These are phyloP conservation scores for Eurytoma californica DNA, from an alignment of 2,888 invertebrate species.

Conservation along the genomic window DNA sequence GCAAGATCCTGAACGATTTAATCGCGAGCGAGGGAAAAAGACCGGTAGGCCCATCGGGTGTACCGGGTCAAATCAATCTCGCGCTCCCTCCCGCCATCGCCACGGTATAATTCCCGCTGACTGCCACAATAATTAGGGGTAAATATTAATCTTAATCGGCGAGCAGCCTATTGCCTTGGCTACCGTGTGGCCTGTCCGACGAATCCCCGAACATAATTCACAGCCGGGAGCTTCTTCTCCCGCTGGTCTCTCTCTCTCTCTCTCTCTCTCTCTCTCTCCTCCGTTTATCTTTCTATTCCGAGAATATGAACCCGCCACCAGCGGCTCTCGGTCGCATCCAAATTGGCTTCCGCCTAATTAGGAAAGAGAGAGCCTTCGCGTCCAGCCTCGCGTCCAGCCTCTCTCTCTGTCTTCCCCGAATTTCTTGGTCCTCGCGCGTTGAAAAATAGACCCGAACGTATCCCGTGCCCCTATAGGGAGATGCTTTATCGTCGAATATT, in stretches of 20 bases:
- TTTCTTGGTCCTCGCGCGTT: constrained; percentile 18
- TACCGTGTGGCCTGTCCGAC: constrained; percentile 43
- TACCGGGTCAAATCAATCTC: constrained; percentile 46
- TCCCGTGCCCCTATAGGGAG: neutral
- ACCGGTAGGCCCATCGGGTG: constrained; percentile 37
- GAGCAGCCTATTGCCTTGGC: constrained; percentile 44
- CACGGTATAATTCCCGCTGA: constrained; percentile 28
- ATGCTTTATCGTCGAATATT: constrained; percentile 29
- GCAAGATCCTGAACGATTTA: too few species aligned
- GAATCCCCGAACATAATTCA: constrained; percentile 24
- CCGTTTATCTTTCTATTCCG: constrained; percentile 58
- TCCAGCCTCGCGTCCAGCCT: neutral
- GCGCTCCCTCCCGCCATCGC: neutral
- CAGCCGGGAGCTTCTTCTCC: constrained; percentile 49
- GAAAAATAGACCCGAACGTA: constrained; percentile 19
- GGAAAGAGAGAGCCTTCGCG: constrained; percentile 19
- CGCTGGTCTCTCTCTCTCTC: constrained; percentile 57
- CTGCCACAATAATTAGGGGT: constrained; percentile 62
- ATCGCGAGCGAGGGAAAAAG: too few species aligned
- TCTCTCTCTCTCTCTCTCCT: too few species aligned
- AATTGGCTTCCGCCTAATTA: constrained; percentile 58
- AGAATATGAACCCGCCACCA: constrained; percentile 42
- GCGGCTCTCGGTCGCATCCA: constrained; percentile 26
- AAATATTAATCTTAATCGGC: constrained; percentile 66
- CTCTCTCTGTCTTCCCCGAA: constrained; percentile 39